Base-by-base conservation (phyloP, 2,797 vertebrate species). In the Cuculus canorus region DNA sequence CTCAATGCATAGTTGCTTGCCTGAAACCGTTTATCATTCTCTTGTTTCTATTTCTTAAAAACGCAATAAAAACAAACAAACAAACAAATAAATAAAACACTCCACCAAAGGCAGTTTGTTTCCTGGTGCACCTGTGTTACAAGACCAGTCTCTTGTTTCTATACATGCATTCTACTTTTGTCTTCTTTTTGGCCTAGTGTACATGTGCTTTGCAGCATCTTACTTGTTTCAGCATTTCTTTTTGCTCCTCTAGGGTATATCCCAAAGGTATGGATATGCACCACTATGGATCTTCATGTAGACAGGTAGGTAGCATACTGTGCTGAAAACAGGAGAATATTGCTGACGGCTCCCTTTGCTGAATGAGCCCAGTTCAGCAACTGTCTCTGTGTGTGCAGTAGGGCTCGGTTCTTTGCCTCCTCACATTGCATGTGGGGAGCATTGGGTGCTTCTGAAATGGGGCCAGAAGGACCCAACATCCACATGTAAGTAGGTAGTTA, bases 251-350 rank as follows among this genome's bases (percentile, higher is more conserved):
- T 92, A 99, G 99, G 99, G 68, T 98, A 99, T 85, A 97, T 99
- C 94, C 99, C 99, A 54, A 99, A 97, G 97, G 87, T 97, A 3
- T 99, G 99, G 99, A 98, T 99, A 95, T 98, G 98, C 78, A 98
- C 98, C 84, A 98, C 98, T 2, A 97, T 99, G 96, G 98, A 98
- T 94, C 98, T 99, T 83, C 98, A 93, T 4, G 86, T 96, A 83
- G 98, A 99, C 97, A 98, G 98, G 99, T 99, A 73, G 95, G 97
- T 87, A 64, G 32, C 19, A 30, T 19, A 2, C 19, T 2, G 45
- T 59, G 63, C 63, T 79, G 71, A 33, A 41, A 82, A 19, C 28
- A 28, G 65, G 50, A 39, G 35, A 54, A 3, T 43, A 3, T 16
- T 83, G 28, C 17, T 24, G 23, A 8, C 27, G 61, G 13, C 18